Base-by-base conservation (phyloP, 1,140 invertebrate genomes). In the Delia radicum region DNA sequence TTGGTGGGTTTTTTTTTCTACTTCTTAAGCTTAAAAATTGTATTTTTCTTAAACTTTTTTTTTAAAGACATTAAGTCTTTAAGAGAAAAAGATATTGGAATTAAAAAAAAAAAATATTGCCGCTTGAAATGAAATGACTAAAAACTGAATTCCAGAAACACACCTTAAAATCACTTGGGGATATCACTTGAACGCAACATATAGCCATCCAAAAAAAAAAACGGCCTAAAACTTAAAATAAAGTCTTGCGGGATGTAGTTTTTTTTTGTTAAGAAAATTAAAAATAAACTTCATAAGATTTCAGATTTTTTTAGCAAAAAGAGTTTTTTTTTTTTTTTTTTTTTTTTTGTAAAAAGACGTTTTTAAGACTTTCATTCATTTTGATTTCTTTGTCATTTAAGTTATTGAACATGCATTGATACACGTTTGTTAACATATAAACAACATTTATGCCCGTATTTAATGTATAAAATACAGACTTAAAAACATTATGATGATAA, bases 391-490 rank as follows among this genome's bases (percentile, higher is more conserved):
- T 84, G 82, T 84, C 82, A 82, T 81, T 83, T 83, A 82, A 83
- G 79, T 83, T 80, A 83, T 84, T 81, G 82, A 84, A 84, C 82
- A 84, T 81, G 82, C 82, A 84, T 84, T 84, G 82, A 81, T 79
- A 84, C 82, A 84, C 79, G 76, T 46, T 74, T 69, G 65, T 69
- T 69, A 69, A 69, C 65, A 69, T 69, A 69, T 31, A 69, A 69
- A 69, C n/a, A 69, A 69, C 65, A 69, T 69, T 69, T 69, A 37
- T 69, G 24, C 65, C 65, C 65, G 65, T 69, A 69, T 69, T 55
- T 55, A 55, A 55, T n/a, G 48, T 21, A 21, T 80, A 82, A 31
- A 75, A 71, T 18, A 6, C 65, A 71, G 6, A 29, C 15, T 37
- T 18, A 67, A 5, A 31, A 12, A 67, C 63, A 18, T 15, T 3